phyloP scores from a whole-genome alignment of 1,140 invertebrate genomes.

The Penaeus chinensis region DNA sequence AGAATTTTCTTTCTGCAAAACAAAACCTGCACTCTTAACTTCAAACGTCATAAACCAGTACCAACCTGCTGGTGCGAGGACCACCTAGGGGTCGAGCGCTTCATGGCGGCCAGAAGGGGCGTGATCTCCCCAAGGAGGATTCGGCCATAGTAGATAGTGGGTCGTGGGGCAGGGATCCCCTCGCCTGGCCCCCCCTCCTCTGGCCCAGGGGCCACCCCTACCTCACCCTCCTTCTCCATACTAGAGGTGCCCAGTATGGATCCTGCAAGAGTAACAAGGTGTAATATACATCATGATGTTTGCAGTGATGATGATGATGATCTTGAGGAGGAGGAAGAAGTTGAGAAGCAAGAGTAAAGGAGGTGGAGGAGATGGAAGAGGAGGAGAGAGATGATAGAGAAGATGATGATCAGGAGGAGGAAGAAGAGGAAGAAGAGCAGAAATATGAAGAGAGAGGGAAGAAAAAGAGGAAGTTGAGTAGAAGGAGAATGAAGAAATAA shows the following conservation, averaged over 20 bases:
- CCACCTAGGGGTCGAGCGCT: constrained; percentile 46
- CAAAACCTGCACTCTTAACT: not conserved
- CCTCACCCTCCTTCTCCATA: constrained; percentile 23
- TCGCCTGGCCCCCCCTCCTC: constrained; percentile 2
- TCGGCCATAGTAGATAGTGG: constrained; percentile 51
- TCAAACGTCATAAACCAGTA: not conserved
- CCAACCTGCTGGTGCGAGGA: constrained; percentile 50
- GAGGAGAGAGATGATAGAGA: too few species aligned
- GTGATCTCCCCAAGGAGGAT: constrained; percentile 58
- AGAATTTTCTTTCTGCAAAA: not conserved
- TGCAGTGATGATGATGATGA: not conserved
- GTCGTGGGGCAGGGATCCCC: constrained; percentile 19
- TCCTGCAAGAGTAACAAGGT: constrained; percentile 14
- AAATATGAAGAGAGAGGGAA: too few species aligned
- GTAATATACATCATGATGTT: not conserved
- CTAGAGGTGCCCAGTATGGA: constrained; percentile 29
- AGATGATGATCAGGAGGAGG: too few species aligned
- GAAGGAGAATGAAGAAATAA: too few species aligned
- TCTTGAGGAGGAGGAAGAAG: not conserved
- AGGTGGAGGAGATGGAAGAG: not conserved
- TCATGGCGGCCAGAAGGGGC: constrained; percentile 51
- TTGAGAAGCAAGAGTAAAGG: too few species aligned
- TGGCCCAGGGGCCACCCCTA: constrained; percentile 3
- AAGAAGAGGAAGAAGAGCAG: too few species aligned
- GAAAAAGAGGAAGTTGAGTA: too few species aligned